Evolutionary conservation across 2,113 vertebrate genomes (phyloP), one percentile per base, ranked within the genome.

Genomic region (Phrynosoma blainvillii): DNA sequence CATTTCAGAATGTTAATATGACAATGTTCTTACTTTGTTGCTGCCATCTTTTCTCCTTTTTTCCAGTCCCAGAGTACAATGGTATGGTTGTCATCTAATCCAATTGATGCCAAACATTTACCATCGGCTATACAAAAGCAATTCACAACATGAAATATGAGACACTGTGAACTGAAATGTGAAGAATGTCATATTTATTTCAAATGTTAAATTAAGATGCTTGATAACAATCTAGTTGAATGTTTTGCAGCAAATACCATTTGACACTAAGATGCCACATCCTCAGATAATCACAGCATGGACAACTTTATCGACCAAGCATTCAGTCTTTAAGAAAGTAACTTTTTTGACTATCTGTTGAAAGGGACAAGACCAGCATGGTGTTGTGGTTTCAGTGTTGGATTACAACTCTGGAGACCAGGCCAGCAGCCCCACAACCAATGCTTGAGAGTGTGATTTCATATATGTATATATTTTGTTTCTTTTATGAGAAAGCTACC

Each of bases 1-100:
- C 90, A 78, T n/a, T 21, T 59, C 30, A 12, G 42, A 62, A 36
- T 5, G 27, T 80, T 40, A 85, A 54, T 5, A 16, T 3, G 52
- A 25, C 4, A 21, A 30, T 12, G 25, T 83, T 87, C 95, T 93
- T 96, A 99, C 99, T 98, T 98, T 84, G 98, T 97, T 62, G 98
- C 99, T 54, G 99, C 98, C 87, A 99, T 96, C 89, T 98, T 97
- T 93, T 99, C 99, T 90, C 99, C 99, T 92, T 98, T 99, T 92
- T 98, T 99, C 99, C 99, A 99, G 89, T 99, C 99, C 99, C 99
- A 99, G 93, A 98, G 97, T 68, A 99, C 98, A 79, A 99, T 97
- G 90, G 96, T 97, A 94, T 99, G 98, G 89, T 97, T 97, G 83
- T 99, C 98, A 87, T 99, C 98, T 77, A 99, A 97, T 83, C 98